Conservation (phyloP, 2,888 invertebrate species). For the Ceraclea dissimilis region DNA sequence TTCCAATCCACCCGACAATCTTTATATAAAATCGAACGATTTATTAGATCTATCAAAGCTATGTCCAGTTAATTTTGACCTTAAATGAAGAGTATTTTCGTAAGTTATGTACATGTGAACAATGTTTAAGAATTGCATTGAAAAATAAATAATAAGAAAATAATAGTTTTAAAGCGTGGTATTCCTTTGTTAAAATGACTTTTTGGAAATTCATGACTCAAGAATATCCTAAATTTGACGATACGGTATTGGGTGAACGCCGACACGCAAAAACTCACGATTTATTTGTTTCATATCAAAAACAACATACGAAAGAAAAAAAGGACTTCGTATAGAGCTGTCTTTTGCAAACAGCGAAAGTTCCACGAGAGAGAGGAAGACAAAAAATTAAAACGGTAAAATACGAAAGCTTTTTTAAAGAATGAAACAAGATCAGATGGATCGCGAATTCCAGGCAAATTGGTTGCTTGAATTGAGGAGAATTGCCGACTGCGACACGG, state of each 20-base stretch:
- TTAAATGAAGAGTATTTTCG: too few species aligned
- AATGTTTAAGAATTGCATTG: too few species aligned
- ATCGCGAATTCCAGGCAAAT: conserved; percentile 13
- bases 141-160: not conserved
- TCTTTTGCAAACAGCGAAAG: not conserved
- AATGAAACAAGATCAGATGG: conserved; percentile 1
- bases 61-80: too few species aligned
- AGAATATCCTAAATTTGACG: conserved; percentile 17
- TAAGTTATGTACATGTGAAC: too few species aligned
- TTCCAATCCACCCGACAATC: too few species aligned
- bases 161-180: conserved; percentile 4
- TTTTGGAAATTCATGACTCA: conserved; percentile 18
- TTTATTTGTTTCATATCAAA: conserved; percentile 1
- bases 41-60: too few species aligned
- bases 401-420: not conserved
- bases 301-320: not conserved
- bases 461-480: conserved; percentile 2
- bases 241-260: conserved; percentile 6
- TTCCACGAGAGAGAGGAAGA: not conserved
- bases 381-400: not conserved
- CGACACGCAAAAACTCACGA: conserved; percentile 2
- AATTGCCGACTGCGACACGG: conserved; percentile 11
- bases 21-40: too few species aligned
- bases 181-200: conserved; percentile 16
- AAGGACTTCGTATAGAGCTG: not conserved